Conservation (phyloP, 2,113 vertebrate species). For the Xenus cinereus region DNA sequence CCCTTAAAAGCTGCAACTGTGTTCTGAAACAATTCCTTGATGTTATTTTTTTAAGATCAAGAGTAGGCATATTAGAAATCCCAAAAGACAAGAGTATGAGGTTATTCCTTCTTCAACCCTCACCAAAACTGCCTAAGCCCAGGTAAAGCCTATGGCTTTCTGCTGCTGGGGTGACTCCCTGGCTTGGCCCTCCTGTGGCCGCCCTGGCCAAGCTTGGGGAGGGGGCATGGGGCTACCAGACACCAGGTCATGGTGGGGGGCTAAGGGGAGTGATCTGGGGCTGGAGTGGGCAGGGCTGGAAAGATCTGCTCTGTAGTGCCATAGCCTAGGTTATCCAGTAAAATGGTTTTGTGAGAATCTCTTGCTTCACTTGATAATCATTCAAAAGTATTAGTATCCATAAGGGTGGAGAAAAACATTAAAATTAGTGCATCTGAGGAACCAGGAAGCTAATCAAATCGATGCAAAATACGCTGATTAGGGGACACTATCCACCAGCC, state of each 20-base stretch:
- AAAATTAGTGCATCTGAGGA: neutral
- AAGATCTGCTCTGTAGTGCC: neutral
- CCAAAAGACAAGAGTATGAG: neutral
- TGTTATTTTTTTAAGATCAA: neutral
- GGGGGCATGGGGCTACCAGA: neutral
- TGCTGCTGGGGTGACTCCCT: neutral
- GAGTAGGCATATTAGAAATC: neutral
- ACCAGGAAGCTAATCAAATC: neutral
- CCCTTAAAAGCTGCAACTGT: neutral
- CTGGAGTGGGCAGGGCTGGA: accelerated
- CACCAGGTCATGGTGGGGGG: accelerated
- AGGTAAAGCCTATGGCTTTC: accelerated
- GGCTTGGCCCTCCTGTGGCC: accelerated
- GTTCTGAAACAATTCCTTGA: neutral
- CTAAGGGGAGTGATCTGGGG: accelerated
- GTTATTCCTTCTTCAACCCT: neutral
- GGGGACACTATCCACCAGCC: neutral
- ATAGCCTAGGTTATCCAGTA: accelerated
- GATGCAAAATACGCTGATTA: neutral
- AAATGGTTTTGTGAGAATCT: neutral
- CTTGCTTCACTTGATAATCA: accelerated
- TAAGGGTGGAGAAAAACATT: neutral
- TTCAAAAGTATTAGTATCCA: neutral
- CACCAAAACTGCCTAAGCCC: neutral
- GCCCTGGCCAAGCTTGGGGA: accelerated